Conservation (phyloP, 2,888 invertebrate species). For the Napeogenes sylphis region DNA sequence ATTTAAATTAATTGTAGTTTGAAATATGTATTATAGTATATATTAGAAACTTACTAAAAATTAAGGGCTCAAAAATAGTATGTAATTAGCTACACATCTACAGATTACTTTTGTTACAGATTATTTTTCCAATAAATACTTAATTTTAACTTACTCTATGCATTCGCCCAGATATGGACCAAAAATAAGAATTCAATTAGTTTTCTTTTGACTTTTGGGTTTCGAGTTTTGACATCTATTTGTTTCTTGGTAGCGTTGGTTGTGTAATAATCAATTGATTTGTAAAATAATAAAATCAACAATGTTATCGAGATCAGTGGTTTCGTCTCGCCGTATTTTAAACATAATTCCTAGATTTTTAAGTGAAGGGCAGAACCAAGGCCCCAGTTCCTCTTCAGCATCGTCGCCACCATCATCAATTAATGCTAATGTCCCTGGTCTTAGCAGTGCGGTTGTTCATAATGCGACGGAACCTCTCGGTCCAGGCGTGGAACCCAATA, state of each 20-base stretch:
- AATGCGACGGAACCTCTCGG: slow-evolving; percentile 79
- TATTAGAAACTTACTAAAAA: no score
- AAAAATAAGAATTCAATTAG: not conserved
- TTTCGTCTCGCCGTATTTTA: slow-evolving; percentile 24
- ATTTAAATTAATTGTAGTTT: no score
- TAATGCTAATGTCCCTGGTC: slow-evolving; percentile 78
- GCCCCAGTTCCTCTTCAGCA: slow-evolving; percentile 34
- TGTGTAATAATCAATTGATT: slow-evolving; percentile 46
- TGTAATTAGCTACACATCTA: no score
- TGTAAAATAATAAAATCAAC: slow-evolving; percentile 33
- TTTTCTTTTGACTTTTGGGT: no score
- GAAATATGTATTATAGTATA: no score
- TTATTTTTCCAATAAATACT: no score
- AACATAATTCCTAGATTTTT: slow-evolving; percentile 42
- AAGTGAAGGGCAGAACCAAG: slow-evolving; percentile 44
- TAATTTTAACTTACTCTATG: no score
- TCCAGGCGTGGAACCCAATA: slow-evolving; percentile 81
- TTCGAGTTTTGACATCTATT: slow-evolving; percentile 21
- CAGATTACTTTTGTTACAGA: no score
- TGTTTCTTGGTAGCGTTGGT: slow-evolving; percentile 35
- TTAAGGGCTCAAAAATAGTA: no score
- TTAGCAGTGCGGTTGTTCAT: slow-evolving; percentile 79
- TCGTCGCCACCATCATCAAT: slow-evolving; percentile 35
- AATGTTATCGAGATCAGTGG: slow-evolving; percentile 36
- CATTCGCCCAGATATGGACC: no score